Conservation (phyloP, 1,140 invertebrate genomes). For the Phthorimaea operculella region DNA sequence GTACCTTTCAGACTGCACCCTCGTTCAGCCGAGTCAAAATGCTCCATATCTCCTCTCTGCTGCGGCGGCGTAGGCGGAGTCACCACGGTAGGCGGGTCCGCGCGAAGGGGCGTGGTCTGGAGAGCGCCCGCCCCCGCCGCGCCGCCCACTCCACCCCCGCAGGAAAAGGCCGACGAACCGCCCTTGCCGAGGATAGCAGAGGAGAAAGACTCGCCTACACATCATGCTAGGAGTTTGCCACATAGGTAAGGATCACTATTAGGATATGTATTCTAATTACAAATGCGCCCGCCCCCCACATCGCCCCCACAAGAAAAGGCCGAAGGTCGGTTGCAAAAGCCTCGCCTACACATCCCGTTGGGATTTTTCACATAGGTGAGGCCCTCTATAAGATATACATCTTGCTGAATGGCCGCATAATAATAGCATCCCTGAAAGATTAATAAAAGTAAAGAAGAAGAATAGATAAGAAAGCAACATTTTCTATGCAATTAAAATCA, state of each 20-base stretch:
- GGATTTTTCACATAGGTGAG: too few species aligned
- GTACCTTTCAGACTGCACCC: constrained; percentile 66
- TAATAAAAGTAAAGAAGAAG: too few species aligned
- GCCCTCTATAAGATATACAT: too few species aligned
- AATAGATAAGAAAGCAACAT: too few species aligned
- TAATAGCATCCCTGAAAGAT: too few species aligned
- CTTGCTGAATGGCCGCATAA: too few species aligned
- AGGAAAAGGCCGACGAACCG: constrained; percentile 42
- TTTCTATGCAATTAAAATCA: too few species aligned
- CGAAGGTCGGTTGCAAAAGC: too few species aligned
- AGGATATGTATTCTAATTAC: too few species aligned
- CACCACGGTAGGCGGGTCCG: constrained; percentile 39
- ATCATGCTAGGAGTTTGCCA: constrained; percentile 34
- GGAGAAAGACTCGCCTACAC: constrained; percentile 85
- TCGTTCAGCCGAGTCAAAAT: constrained; percentile 73
- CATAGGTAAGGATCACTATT: constrained; percentile 27
- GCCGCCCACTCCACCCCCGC: constrained; percentile 47
- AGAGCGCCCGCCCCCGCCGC: constrained; percentile 45
- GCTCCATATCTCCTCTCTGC: constrained; percentile 73
- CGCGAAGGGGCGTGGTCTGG: constrained; percentile 37
- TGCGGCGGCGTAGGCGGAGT: constrained; percentile 65
- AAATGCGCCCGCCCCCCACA: too few species aligned
- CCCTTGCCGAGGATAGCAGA: constrained; percentile 70
- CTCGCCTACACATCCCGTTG: too few species aligned
- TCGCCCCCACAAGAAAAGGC: too few species aligned